Evolutionary conservation across 1,140 invertebrate genomes (phyloP).

Genomic region (Brachionus rubens): DNA sequence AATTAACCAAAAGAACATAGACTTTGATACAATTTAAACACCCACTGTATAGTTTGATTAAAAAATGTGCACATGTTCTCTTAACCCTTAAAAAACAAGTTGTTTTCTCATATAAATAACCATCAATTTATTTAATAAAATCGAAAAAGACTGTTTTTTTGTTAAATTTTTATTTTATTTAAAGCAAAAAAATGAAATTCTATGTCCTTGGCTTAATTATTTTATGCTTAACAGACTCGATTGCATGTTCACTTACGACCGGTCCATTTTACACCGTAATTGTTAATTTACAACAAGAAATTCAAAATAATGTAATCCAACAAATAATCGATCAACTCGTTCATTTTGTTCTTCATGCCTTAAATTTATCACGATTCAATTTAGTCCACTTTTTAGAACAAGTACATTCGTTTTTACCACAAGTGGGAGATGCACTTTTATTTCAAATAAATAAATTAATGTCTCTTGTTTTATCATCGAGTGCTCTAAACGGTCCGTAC

Average conservation of each 20-base stretch:
- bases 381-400: neutral
- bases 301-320: conserved; percentile 3
- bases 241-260: neutral
- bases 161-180: no score
- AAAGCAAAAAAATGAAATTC: no score
- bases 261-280: neutral
- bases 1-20: no score
- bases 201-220: no score
- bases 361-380: neutral
- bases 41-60: no score
- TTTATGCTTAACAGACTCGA: neutral
- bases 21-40: no score
- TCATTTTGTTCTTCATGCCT: neutral
- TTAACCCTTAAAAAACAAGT: no score
- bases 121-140: no score
- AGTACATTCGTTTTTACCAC: neutral
- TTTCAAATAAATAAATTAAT: conserved; percentile 1
- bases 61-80: no score
- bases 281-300: conserved; percentile 17
- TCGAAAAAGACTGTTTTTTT: no score
- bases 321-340: conserved; percentile 15
- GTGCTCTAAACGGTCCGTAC: neutral
- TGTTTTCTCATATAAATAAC: no score
- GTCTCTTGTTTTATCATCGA: neutral
- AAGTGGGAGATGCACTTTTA: conserved; percentile 10